Base-by-base conservation (phyloP, 2,113 vertebrate genomes). In the Azemiops feae region DNA sequence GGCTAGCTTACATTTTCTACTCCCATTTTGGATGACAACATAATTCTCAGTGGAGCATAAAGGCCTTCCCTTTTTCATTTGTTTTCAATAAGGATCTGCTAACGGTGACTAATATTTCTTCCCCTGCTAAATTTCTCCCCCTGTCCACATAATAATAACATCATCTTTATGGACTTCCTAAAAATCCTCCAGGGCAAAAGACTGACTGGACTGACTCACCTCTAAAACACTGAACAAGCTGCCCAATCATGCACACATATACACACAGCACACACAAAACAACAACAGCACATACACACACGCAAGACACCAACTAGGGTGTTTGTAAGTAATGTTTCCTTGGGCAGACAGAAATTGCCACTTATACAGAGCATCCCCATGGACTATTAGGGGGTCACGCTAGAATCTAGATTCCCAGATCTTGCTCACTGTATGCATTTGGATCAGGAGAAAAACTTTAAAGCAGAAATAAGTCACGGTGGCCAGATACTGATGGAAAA, bases 341-440 rank as follows among this genome's bases (percentile, higher is more conserved):
- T 64, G 85, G 64, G 23, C 47, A 93, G 47, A 90, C 47, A 93
- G 47, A 90, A 69, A 45, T 93, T 53, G 30, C 89, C 54, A 60
- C 34, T n/a, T 85, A 14, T n/a, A 43, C 30, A 34, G 27, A 58
- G 53, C n/a, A 39, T 64, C 81, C 47, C 18, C 23, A 54, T 30
- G 23, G 57, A 74, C 47, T 85, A 54, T 90, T 86, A 60, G 30
- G 81, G 34, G 47, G 39, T 43, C 50, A 39, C 3, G 0, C 45
- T 47, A 47, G 45, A 58, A 45, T 22, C 30, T 54, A 54, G 85
- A 87, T 69, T 87, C 47, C 11, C 27, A 34, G 4, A 12, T 55
- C 16, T 87, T 69, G 47, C 12, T 85, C 50, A 69, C 18, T 27
- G 85, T 64, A 47, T 55, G 9, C 92, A 58, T 90, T 57, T 81